Percentiles rank a stretch among this genome's conserved stretches.
Evolutionary conservation across 2,113 vertebrate species (phyloP).

Genomic region (Scomber scombrus): DNA sequence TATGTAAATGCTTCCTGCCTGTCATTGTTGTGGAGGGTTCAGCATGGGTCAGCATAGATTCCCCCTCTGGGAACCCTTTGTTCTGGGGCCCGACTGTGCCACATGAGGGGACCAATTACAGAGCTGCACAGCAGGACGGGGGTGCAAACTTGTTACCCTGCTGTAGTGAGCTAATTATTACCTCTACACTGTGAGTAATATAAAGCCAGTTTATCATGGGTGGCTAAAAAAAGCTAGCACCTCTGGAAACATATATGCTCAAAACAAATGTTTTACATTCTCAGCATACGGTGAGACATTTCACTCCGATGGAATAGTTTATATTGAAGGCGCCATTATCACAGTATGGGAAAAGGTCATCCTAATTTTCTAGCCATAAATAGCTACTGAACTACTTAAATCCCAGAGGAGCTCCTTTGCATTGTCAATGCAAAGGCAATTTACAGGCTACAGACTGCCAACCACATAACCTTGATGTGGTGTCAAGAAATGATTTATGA

Average conservation of each 20-base stretch:
- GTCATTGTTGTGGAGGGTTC: conserved; percentile 83
- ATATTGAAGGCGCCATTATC: conserved; percentile 47
- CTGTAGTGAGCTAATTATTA: conserved; percentile 86
- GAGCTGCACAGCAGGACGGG: conserved; percentile 81
- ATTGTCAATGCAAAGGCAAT: conserved; percentile 75
- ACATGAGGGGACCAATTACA: conserved; percentile 86
- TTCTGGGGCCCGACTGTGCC: conserved; percentile 83
- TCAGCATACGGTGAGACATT: conserved; percentile 4
- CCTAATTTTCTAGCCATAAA: conserved; percentile 66
- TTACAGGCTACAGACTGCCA: conserved; percentile 70
- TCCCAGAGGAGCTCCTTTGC: conserved; percentile 58
- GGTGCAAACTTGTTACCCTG: conserved; percentile 84
- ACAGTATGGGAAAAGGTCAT: conserved; percentile 66
- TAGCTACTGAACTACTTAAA: conserved; percentile 52
- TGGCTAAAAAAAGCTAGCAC: conserved; percentile 47
- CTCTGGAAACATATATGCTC: background rate
- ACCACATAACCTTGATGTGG: conserved; percentile 76
- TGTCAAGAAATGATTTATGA: conserved; percentile 82
- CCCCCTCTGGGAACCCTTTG: conserved; percentile 85
- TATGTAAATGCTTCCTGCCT: conserved; percentile 86
- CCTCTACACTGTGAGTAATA: conserved; percentile 58
- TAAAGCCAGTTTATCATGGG: conserved; percentile 18
- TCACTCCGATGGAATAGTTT: conserved; percentile 26
- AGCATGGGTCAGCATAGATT: conserved; percentile 82
- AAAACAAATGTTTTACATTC: conserved; percentile 18